Evolutionary conservation across 2,797 vertebrate genomes (phyloP).

Genomic region (Phataginus tricuspis): DNA sequence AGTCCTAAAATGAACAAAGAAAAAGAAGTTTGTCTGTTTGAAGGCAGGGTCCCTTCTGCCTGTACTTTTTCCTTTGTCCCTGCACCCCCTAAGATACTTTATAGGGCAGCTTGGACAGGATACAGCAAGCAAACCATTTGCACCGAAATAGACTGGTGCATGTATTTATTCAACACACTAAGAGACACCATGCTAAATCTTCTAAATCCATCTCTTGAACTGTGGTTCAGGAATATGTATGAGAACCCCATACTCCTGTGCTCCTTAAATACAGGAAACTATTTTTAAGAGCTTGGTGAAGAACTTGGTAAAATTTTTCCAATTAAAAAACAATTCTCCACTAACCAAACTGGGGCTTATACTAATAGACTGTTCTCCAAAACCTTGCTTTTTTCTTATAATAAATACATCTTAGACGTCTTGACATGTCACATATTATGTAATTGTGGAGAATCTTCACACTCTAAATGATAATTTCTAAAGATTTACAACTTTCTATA

Average conservation of each 20-base stretch:
- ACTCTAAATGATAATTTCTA: conserved; percentile 20
- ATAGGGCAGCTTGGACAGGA: background rate
- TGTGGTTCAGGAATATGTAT: background rate
- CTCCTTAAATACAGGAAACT: background rate
- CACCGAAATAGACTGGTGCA: background rate
- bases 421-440: background rate
- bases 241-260: background rate
- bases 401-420: background rate
- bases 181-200: background rate
- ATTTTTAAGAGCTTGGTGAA: conserved; percentile 21
- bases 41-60: background rate
- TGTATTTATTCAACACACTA: background rate
- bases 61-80: background rate
- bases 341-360: background rate
- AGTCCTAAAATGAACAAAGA: background rate
- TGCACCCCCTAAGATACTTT: background rate
- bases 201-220: background rate
- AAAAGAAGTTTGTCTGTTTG: background rate
- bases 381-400: background rate
- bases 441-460: background rate
- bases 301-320: background rate
- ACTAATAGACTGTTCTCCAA: background rate
- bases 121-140: background rate
- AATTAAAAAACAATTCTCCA: background rate
- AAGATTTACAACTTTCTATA: background rate